These are phyloP conservation scores for Scaptomyza cyrtandrae DNA, from an alignment of 2,888 invertebrate genomes.

Conservation along the genomic window DNA sequence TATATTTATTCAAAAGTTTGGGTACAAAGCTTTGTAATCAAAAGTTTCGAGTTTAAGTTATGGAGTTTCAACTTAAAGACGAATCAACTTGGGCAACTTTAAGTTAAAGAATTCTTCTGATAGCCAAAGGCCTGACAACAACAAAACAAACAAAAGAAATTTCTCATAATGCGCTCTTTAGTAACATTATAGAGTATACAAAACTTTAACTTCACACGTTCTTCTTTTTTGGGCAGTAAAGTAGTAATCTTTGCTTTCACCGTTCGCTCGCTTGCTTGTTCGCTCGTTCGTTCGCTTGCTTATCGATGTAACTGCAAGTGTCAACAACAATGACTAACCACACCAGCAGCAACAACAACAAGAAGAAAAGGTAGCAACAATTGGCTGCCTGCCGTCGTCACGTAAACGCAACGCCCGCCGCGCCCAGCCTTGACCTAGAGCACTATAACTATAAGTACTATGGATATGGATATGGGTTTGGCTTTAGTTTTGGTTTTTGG, in stretches of 20 bases:
- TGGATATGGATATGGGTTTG: constrained; percentile 25
- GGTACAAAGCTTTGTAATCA: too few species aligned
- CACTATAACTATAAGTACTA: constrained; percentile 52
- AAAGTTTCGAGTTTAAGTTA: too few species aligned
- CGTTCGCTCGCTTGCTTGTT: constrained; percentile 29
- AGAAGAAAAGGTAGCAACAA: constrained; percentile 17
- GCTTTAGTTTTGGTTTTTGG: constrained; percentile 19
- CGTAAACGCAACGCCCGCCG: constrained; percentile 72
- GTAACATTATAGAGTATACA: too few species aligned
- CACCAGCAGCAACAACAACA: constrained; percentile 13
- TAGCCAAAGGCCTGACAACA: too few species aligned
- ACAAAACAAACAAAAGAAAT: too few species aligned
- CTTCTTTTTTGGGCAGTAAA: constrained; percentile 19
- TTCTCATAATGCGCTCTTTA: too few species aligned
- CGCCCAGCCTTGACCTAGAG: constrained; percentile 81
- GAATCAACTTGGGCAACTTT: too few species aligned
- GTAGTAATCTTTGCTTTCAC: constrained; percentile 51
- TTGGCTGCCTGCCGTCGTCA: constrained; percentile 53
- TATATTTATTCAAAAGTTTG: too few species aligned
- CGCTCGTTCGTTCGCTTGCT: constrained; percentile 15
- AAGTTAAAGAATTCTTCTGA: too few species aligned
- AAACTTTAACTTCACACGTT: too few species aligned
- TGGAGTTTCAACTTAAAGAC: too few species aligned
- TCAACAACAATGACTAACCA: constrained; percentile 39
- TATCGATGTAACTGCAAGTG: constrained; percentile 65